Conservation (phyloP, 2,888 invertebrate species). For the Melikaiella ostensackeni region DNA sequence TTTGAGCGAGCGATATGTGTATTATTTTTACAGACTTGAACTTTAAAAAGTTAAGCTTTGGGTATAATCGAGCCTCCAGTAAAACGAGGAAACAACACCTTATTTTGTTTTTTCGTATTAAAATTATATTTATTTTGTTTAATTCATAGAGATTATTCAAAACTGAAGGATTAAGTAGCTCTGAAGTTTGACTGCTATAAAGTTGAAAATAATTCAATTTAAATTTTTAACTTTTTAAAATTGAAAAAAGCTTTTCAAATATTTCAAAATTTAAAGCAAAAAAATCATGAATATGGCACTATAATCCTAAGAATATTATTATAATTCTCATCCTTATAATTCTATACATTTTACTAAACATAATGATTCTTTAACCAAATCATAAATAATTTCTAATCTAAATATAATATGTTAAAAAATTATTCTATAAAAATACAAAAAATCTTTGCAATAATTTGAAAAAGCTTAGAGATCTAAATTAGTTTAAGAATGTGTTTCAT, state of each 20-base stretch:
- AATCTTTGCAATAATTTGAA: background rate
- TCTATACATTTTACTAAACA: background rate
- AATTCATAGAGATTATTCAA: background rate
- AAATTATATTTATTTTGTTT: background rate
- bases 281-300: background rate
- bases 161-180: background rate
- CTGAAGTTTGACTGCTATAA: background rate
- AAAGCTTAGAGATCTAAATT: too few relatives aligned
- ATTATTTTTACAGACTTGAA: conserved; percentile 16
- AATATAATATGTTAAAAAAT: background rate
- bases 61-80: conserved; percentile 22
- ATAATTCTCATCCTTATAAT: background rate
- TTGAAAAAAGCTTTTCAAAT: too few relatives aligned
- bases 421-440: background rate
- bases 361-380: background rate
- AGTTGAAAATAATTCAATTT: too few relatives aligned
- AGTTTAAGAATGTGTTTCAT: too few relatives aligned
- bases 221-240: background rate
- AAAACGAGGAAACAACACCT: conserved; percentile 1
- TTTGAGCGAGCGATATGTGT: conserved; percentile 23
- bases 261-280: too few relatives aligned
- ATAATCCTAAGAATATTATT: too few relatives aligned
- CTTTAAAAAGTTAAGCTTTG: conserved; percentile 8
- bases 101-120: background rate
- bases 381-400: background rate